Evolutionary conservation across 2,797 vertebrate genomes (phyloP), one percentile per base, ranked within the genome.

Genomic region (Glyptemys insculpta): DNA sequence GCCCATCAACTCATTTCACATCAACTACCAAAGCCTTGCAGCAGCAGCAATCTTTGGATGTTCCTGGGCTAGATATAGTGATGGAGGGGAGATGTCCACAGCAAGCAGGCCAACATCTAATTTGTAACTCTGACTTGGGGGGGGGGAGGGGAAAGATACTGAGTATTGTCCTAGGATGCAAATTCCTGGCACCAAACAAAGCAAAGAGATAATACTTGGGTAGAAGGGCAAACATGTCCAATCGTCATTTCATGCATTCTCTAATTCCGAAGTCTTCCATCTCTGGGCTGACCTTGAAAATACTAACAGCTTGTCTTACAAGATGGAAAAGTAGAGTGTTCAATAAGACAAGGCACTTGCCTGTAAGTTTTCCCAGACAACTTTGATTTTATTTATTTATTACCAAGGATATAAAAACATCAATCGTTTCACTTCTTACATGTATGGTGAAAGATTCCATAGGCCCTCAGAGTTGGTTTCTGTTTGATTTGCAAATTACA

Each of bases 231-330:
- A 57, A 57, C 49, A 84, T 86, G 49, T 96, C 52, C 50, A 89
- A 80, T 84, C 87, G 52, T 62, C 15, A 59, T 81, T 93, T 92
- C 82, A 89, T 3, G 41, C 91, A 91, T 94, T 93, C 91, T 81
- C 92, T 87, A 80, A 85, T 37, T 83, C 95, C 23, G 29, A 95
- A 95, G 91, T 86, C 54, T 92, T 95, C 86, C 83, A 56, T 84
- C 86, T 89, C 87, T 93, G 34, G 29, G 9, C 80, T 96, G 95
- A 96, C 95, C 95, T 94, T 95, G 96, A 93, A 97, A 97, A 96
- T 49, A 68, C 72, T 78, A 95, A 93, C 95, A 97, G 95, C 96
- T 97, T 96, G 81, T 93, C 94, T 88, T 88, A 95, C 85, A 53
- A 62, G 74, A 85, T 41, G 79, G 90, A 90, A 95, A 91, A 41